phyloP scores from a whole-genome alignment of 2,113 vertebrate species.

The Sclerurus mexicanus region DNA sequence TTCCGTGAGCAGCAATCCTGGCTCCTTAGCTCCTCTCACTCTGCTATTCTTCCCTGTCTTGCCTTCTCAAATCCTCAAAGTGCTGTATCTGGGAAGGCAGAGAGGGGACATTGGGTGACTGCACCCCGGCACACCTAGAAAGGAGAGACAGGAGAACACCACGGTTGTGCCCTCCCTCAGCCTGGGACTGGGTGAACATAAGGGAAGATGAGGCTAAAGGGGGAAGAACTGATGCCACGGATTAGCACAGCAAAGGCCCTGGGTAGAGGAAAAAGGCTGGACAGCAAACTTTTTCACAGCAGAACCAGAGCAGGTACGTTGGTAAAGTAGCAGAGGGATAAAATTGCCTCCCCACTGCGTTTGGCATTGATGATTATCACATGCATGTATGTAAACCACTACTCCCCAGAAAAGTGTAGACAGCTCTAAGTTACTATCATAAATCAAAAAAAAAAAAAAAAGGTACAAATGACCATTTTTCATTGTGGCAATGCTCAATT shows the following conservation, averaged over 20 bases:
- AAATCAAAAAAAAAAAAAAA: not conserved
- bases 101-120: not conserved
- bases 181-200: not conserved
- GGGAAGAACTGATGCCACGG: not conserved
- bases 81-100: not conserved
- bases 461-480: not conserved
- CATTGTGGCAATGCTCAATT: not conserved
- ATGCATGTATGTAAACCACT: not conserved
- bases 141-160: not conserved
- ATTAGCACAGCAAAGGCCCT: not conserved
- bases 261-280: not conserved
- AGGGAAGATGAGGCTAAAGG: not conserved
- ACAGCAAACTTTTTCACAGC: not conserved
- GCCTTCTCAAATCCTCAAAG: not conserved
- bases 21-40: not conserved
- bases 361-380: not conserved
- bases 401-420: not conserved
- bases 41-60: not conserved
- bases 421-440: not conserved
- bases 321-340: not conserved
- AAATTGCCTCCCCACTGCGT: not conserved
- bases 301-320: not conserved
- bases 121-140: not conserved
- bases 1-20: not conserved
- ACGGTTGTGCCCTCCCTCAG: not conserved